These are phyloP conservation scores for Sacculina carcini DNA, from an alignment of 2,888 invertebrate genomes.

Conservation along the genomic window DNA sequence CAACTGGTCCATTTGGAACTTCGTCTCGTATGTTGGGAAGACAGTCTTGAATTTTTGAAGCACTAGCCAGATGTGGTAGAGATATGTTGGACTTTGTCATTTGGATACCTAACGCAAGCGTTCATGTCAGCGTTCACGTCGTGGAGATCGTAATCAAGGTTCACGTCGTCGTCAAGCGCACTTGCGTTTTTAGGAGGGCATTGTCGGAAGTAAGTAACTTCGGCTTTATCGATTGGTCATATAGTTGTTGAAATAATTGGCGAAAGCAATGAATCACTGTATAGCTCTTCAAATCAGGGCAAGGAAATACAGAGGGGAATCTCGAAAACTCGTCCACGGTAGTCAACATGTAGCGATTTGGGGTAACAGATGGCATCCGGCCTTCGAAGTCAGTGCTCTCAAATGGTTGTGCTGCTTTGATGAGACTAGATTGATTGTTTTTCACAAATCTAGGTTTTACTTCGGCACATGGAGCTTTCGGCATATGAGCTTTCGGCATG, in stretches of 20 bases:
- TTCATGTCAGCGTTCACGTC: too few species aligned
- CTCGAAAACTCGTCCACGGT: conserved; percentile 14
- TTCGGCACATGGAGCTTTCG: conserved; percentile 7
- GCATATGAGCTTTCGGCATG: not conserved
- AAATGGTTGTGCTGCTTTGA: conserved; percentile 13
- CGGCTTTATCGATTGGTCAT: too few species aligned
- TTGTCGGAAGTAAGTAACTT: too few species aligned
- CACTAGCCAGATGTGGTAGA: too few species aligned
- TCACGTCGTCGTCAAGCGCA: too few species aligned
- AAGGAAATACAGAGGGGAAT: conserved; percentile 14
- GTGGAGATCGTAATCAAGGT: too few species aligned
- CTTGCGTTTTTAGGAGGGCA: too few species aligned
- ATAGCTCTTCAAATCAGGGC: conserved; percentile 10
- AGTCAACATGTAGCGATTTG: conserved; percentile 12
- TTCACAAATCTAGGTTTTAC: conserved; percentile 8
- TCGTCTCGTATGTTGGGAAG: too few species aligned
- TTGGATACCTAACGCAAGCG: too few species aligned
- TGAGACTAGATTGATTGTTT: conserved; percentile 1
- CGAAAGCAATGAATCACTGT: conserved; percentile 10
- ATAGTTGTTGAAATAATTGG: conserved; percentile 13
- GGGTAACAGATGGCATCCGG: conserved; percentile 11
- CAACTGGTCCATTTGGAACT: too few species aligned
- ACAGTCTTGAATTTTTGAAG: too few species aligned
- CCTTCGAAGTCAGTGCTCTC: conserved; percentile 14
- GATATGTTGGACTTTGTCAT: too few species aligned